A percentile compares a stretch with the other conserved stretches of the same genome.
Conservation (phyloP, 2,113 vertebrate genomes). For the Lichenostomus cassidix region DNA sequence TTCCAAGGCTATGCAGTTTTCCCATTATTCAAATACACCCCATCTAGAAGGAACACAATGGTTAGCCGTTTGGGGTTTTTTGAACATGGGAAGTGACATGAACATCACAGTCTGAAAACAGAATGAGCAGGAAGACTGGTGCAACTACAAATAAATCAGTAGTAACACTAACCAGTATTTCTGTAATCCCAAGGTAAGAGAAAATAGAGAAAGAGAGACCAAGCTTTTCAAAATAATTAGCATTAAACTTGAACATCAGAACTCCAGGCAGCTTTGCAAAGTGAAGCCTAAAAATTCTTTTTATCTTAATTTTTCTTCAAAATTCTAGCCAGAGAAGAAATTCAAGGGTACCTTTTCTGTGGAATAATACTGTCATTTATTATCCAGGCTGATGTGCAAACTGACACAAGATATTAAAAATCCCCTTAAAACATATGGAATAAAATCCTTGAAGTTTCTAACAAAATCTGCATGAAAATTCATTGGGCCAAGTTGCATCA, state of each 20-base stretch:
- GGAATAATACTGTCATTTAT: not conserved
- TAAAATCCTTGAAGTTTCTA: not conserved
- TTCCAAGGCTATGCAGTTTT: not conserved
- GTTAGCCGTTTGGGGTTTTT: not conserved
- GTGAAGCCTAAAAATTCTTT: not conserved
- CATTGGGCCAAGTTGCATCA: not conserved
- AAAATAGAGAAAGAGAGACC: not conserved
- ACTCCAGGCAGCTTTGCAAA: not conserved
- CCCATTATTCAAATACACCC: not conserved
- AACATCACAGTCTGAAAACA: not conserved
- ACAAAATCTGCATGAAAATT: not conserved
- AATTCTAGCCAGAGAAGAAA: conserved; percentile 38
- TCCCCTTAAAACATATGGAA: not conserved
- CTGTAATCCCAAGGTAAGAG: not conserved
- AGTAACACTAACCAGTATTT: not conserved
- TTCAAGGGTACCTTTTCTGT: not conserved
- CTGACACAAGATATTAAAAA: not conserved
- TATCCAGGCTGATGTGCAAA: not conserved
- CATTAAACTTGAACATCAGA: not conserved
- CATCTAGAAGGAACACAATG: not conserved
- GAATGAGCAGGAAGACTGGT: not conserved
- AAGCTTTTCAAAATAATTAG: conserved; percentile 2
- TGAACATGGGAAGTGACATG: not conserved
- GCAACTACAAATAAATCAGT: not conserved
- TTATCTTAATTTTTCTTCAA: conserved; percentile 29